Conservation (phyloP, 1,140 invertebrate species). For the Pogonognathellus flavescens region DNA sequence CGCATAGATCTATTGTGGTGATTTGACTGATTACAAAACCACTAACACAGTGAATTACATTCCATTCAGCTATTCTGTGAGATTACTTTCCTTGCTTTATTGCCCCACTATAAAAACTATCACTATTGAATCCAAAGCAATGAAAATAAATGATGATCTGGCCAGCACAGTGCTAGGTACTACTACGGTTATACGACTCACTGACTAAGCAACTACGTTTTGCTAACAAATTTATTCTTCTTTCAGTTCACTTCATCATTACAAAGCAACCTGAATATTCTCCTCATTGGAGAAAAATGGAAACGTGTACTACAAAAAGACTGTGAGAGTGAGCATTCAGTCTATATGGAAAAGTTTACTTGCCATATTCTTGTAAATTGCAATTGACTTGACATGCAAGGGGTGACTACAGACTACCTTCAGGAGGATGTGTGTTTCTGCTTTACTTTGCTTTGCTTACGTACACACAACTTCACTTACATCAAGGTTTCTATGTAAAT, state of each 20-base stretch:
- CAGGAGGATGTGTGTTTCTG: neutral
- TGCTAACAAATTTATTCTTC: neutral
- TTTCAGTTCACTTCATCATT: conserved; percentile 6
- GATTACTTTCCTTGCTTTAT: conserved; percentile 5
- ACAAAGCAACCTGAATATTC: neutral
- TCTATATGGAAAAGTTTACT: no score
- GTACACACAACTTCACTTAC: neutral
- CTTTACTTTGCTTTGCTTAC: neutral
- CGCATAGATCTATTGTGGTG: neutral
- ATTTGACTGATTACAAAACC: neutral
- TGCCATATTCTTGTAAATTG: no score
- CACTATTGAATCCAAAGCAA: neutral
- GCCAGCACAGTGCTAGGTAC: no score
- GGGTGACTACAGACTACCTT: neutral
- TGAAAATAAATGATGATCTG: no score
- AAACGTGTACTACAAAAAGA: neutral
- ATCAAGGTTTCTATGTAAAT: neutral
- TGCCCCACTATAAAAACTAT: neutral
- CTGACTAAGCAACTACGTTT: no score
- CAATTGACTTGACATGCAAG: neutral
- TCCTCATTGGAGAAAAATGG: neutral
- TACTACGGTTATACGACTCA: no score
- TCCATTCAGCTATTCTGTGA: neutral
- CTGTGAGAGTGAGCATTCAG: conserved; percentile 8
- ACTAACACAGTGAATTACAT: neutral